Evolutionary conservation across 2,888 invertebrate species (phyloP), one percentile per base, ranked within the genome.

Genomic region (Hypsopygia costalis): DNA sequence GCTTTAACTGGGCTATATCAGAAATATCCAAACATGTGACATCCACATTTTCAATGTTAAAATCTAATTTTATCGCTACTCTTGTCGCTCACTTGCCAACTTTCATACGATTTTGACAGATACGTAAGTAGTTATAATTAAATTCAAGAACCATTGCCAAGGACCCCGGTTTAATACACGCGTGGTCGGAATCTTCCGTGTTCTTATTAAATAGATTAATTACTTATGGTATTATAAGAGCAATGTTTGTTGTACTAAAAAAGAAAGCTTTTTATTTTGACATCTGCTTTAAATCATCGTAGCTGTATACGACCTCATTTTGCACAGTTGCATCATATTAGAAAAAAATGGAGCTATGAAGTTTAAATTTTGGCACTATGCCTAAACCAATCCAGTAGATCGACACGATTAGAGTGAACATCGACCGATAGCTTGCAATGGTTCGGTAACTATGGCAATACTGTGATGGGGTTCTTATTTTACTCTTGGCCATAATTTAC

Each of bases 61-160:
- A 63, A 57, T 55, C 76, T 85, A 81, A 75, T 75, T 78, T 75
- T 76, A 78, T 60, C 64, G 46, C 53, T 49, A 60, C 55, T 63
- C 62, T 60, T 58, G 69, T 67, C 72, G 71, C 60, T 73, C 67
- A 70, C 70, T 80, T 85, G 86, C 85, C 85, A 85, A 83, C 75
- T 74, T 79, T 78, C 74, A 66, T 78, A 70, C 66, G 66, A 69
- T 70, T 85, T 81, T 82, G 81, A 86, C 79, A 76, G 77, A 75
- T 75, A 79, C 75, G 73, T 64, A 65, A 62, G 70, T 69, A 66
- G 76, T 74, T 86, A 86, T 76, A 81, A 79, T 81, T 85, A 82
- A 76, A 82, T 76, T 74, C 72, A 78, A 77, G 73, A 74, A 70
- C 55, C 86, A 83, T 69, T 86, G 86, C 85, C 87, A 87, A 85